Base-by-base conservation (phyloP, 2,888 invertebrate genomes). In the Tanytarsus gracilentus region DNA sequence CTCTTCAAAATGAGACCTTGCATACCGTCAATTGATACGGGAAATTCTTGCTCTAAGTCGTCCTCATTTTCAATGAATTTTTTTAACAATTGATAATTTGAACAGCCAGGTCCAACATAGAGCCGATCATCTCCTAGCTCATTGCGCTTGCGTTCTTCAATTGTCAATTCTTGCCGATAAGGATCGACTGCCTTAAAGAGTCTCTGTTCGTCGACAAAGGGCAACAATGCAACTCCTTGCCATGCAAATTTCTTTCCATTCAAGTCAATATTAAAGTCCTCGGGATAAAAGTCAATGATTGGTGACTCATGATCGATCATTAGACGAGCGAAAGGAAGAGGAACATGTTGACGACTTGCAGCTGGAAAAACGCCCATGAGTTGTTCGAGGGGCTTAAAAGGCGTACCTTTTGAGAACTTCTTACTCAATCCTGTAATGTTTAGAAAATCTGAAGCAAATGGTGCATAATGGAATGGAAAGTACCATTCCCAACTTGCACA, bases 401-500 rank as follows among this genome's bases (percentile, higher is more conserved):
- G 99, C 0, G 97, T 96, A 59, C 84, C 86, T 68, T 78, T 84
- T 70, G 91, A 90, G 73, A 99, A 99, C 70, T 85, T 82, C 1
- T 90, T 89, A 49, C 88, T 85, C 1, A 95, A 76, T 1, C 89
- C 88, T 60, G 83, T 82, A 61, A 99, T 86, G 71, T 95, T 90
- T 62, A 91, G 81, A 76, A 99, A 99, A 78, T 99, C 99, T 0
- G 97, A 97, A 3, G 99, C 99, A 76, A 99, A 99, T 6, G 99
- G 99, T 16, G 99, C 98, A 77, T 99, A 99, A 76, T 99, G 99
- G 74, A 95, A 99, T 0, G 99, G 99, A 75, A 94, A 99, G 77
- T 96, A 99, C 99, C 99, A 99, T 76, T 97, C 92, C 99, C 99
- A 99, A 16, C 93, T 94, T 30, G 95, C 91, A 76, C 98, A 99